Conservation (phyloP, 2,797 vertebrate genomes). For the Scolopax rusticola region DNA sequence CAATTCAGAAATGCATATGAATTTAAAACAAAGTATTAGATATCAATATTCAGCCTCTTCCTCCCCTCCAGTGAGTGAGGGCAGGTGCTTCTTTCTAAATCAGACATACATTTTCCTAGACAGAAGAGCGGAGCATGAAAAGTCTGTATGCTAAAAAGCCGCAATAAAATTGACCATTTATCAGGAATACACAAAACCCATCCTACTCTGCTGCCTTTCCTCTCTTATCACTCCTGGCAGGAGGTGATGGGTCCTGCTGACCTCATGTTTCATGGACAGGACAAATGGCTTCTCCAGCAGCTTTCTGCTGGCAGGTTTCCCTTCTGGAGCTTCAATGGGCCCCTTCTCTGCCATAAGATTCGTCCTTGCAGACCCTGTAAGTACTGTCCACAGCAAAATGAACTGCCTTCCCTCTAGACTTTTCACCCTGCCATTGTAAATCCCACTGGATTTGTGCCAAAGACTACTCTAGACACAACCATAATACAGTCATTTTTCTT, state of each 20-base stretch:
- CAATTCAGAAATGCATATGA: background rate
- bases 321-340: conserved; percentile 3
- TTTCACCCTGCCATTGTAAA: conserved; percentile 75
- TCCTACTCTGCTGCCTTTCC: background rate
- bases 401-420: conserved; percentile 69
- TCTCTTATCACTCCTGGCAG: conserved; percentile 20
- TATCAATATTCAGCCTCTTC: background rate
- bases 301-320: conserved; percentile 53
- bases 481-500: conserved; percentile 77
- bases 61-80: background rate
- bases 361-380: conserved; percentile 55
- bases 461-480: conserved; percentile 67
- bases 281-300: conserved; percentile 62
- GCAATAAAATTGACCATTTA: background rate
- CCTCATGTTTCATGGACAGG: conserved; percentile 26
- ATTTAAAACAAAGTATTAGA: background rate
- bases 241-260: conserved; percentile 47
- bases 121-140: background rate
- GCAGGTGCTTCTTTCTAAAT: background rate
- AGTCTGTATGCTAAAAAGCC: background rate
- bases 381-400: conserved; percentile 32
- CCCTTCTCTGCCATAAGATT: background rate
- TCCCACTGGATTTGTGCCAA: conserved; percentile 70
- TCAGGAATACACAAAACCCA: background rate
- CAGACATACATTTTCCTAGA: background rate